Conservation (phyloP, 2,113 vertebrate genomes). For the Lepus americanus region DNA sequence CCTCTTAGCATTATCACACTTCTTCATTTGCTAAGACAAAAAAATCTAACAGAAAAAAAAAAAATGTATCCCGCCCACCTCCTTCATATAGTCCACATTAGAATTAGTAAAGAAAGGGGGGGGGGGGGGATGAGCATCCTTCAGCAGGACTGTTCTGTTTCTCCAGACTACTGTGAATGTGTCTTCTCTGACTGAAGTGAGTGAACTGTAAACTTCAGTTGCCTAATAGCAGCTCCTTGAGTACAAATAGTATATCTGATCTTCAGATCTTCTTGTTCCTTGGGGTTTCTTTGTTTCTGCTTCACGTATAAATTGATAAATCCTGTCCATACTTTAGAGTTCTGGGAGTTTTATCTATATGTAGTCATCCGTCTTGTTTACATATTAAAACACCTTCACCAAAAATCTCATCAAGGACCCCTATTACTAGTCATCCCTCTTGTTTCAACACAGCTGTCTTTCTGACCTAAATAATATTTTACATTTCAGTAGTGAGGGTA, state of each 20-base stretch:
- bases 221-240: background rate
- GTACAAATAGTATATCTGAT: background rate
- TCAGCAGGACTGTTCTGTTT: background rate
- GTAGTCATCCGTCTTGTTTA: background rate
- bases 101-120: background rate
- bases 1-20: background rate
- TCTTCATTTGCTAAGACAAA: constrained; percentile 13
- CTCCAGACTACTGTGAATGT: constrained; percentile 16
- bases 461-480: constrained; percentile 30
- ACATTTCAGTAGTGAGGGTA: background rate
- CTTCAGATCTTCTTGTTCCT: background rate
- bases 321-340: constrained; percentile 1
- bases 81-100: constrained; percentile 33
- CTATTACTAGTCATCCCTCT: background rate
- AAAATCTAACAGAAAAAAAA: constrained; percentile 52
- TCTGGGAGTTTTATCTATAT: constrained; percentile 46
- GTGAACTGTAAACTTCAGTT: background rate
- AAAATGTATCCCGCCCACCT: background rate
- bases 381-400: background rate
- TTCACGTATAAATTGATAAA: constrained; percentile 20
- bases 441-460: constrained; percentile 3
- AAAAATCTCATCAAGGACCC: background rate
- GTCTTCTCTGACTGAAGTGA: constrained; percentile 37
- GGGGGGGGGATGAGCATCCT: background rate
- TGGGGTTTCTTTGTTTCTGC: background rate